Conservation (phyloP, 2,797 vertebrate genomes). For the Clarias laeviceps region DNA sequence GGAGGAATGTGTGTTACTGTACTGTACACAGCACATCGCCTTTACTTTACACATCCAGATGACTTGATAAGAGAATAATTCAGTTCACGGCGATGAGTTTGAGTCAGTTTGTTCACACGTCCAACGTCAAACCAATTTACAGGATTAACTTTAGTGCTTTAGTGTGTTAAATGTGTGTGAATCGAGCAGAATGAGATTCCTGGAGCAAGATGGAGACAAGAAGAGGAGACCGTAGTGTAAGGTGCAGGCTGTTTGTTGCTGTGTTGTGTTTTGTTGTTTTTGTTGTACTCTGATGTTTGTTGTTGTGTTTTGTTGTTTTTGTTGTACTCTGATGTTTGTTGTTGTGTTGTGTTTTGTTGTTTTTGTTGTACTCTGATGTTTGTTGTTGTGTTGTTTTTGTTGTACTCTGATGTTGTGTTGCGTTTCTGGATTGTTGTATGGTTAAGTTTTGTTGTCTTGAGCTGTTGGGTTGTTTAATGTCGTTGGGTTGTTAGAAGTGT, state of each 20-base stretch:
- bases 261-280: no score
- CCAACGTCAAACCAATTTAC: background rate
- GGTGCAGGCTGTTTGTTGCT: background rate
- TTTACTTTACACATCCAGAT: background rate
- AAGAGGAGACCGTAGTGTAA: background rate
- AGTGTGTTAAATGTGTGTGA: background rate
- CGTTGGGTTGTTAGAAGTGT: no score
- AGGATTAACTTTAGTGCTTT: no score
- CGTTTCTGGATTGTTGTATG: background rate
- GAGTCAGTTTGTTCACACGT: background rate
- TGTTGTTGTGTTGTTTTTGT: no score
- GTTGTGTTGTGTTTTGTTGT: background rate
- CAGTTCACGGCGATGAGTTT: background rate
- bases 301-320: background rate
- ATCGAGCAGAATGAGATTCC: background rate
- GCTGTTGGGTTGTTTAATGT: no score
- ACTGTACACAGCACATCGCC: background rate
- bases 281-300: no score
- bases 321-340: background rate
- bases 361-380: no score
- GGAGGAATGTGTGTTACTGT: slow-evolving; percentile 19
- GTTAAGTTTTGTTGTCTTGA: background rate
- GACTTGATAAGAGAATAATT: background rate
- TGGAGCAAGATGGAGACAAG: background rate
- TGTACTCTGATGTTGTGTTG: background rate